Base-by-base conservation (phyloP, 2,888 invertebrate genomes). In the Hypsopygia costalis region DNA sequence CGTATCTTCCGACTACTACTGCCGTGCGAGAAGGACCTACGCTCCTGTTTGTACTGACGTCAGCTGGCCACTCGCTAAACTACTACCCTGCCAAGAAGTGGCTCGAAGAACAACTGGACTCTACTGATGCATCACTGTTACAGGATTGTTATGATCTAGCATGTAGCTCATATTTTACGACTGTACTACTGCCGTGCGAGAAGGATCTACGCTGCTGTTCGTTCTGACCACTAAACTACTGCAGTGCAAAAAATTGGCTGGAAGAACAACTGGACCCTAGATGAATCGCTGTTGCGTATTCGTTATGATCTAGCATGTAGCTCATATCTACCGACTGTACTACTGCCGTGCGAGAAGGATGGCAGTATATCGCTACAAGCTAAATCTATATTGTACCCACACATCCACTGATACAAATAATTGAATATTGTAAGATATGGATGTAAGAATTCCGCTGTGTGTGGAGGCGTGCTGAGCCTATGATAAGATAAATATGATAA, bases 71-170 rank as follows among this genome's bases (percentile, higher is more conserved):
- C 72, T 91, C 95, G 28, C 82, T 94, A 6, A 99, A 98, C 88
- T 99, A 96, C 72, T 96, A 97, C 76, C 97, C 98, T 0, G 94
- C 96, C 30, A 98, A 98, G 81, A 97, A 97, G 66, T 99, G 98
- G 97, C 90, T 99, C 8, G 98, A 98, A 68, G 97, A 97, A 67
- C 96, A 97, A 66, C 74, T 97, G 46, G 98, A 99, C 69, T 93
- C 92, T 0, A 76, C 91, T 9, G 94, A 94, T 54, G 91, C 92
- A 32, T 91, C 93, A 1, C 68, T 93, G 34, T 85, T 94, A 49
- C 95, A 94, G 91, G 97, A 96, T 16, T 16, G 16, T 16, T 16
- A 16, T 16, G 4, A 3, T 16, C n/a, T n/a, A n/a, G n/a, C n/a
- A n/a, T n/a, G n/a, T n/a, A n/a, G n/a, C n/a, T n/a, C n/a, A n/a